Evolutionary conservation across 2,797 vertebrate species (phyloP).

Genomic region (Pangasius macronema): DNA sequence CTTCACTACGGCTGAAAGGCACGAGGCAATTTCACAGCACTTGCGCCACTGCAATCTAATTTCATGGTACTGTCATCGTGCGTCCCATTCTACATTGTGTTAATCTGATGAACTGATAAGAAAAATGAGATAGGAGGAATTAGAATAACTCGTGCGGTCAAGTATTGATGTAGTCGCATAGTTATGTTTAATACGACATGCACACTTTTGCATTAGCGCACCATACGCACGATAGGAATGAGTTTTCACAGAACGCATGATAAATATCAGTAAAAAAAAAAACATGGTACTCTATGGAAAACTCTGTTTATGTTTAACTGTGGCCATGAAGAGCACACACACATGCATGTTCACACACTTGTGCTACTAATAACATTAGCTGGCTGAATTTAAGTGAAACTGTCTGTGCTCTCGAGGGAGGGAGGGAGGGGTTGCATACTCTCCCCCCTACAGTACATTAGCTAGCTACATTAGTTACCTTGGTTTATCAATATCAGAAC

Average conservation of each 20-base stretch:
- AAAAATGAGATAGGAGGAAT: constrained; percentile 30
- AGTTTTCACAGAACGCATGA: too few relatives aligned
- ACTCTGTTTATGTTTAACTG: background rate
- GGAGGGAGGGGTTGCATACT: too few relatives aligned
- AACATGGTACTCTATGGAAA: background rate
- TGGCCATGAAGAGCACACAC: background rate
- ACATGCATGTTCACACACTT: background rate
- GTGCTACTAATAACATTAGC: background rate
- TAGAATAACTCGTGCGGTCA: constrained; percentile 40
- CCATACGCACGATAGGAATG: background rate
- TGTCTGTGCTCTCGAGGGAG: too few relatives aligned
- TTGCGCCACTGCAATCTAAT: constrained; percentile 70
- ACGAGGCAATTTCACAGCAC: constrained; percentile 70
- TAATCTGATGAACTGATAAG: constrained; percentile 66
- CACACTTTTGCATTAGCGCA: background rate
- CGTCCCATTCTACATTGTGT: constrained; percentile 61
- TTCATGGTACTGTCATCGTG: constrained; percentile 70
- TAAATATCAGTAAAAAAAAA: constrained; percentile 7
- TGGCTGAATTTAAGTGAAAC: background rate
- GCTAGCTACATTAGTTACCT: background rate
- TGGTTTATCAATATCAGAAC: background rate
- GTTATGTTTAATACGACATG: constrained; percentile 10
- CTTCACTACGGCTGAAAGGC: constrained; percentile 57
- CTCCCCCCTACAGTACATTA: background rate
- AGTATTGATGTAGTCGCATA: constrained; percentile 43